These are phyloP conservation scores for Anthonomus grandis DNA, from an alignment of 1,140 invertebrate genomes.

Conservation along the genomic window DNA sequence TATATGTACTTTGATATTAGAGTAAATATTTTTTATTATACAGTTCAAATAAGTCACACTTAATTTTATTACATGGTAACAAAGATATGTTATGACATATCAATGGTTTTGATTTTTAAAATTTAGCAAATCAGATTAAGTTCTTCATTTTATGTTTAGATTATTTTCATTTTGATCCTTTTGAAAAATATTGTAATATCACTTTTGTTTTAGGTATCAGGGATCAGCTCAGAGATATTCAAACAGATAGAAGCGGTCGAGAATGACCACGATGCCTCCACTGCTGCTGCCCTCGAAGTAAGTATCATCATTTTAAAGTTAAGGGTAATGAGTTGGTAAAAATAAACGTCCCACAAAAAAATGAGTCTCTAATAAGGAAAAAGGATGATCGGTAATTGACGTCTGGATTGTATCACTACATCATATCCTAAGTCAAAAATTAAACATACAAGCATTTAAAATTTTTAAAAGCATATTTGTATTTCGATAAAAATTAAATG, in stretches of 20 bases:
- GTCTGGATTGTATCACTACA: too few species aligned
- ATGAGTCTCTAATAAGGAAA: too few species aligned
- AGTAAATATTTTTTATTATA: conserved; percentile 41
- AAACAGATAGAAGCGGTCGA: conserved; percentile 93
- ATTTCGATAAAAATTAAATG: too few species aligned
- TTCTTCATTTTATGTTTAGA: not conserved
- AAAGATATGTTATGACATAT: conserved; percentile 39
- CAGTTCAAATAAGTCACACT: conserved; percentile 39
- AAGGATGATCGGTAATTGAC: too few species aligned
- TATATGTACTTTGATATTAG: conserved; percentile 43
- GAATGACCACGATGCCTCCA: conserved; percentile 90
- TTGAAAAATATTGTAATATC: conserved; percentile 4
- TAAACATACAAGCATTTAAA: too few species aligned
- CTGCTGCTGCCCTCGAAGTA: conserved; percentile 81
- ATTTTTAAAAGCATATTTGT: too few species aligned
- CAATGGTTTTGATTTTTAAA: conserved; percentile 33
- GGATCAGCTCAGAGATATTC: conserved; percentile 93
- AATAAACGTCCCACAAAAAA: too few species aligned
- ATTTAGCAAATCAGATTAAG: conserved; percentile 29
- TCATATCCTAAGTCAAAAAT: too few species aligned
- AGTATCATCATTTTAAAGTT: conserved; percentile 25
- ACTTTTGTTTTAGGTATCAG: conserved; percentile 72
- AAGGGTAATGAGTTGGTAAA: too few species aligned
- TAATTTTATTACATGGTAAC: conserved; percentile 42
- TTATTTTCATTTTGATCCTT: not conserved